phyloP scores from a whole-genome alignment of 2,888 invertebrate genomes.

The Standfussiana lucernea region DNA sequence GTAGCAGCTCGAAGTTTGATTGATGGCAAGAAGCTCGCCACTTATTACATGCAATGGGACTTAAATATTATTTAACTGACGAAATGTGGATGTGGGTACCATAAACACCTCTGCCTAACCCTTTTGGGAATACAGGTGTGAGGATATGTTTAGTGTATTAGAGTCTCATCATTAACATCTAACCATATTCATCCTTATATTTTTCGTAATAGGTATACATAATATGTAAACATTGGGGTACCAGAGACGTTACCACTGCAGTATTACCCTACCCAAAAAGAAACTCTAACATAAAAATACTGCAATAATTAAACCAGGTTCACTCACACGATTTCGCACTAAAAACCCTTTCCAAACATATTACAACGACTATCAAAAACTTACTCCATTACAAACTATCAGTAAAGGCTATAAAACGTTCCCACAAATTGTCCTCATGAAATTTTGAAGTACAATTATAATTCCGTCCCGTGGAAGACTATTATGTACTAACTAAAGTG shows the following conservation, averaged over 20 bases:
- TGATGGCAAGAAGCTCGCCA: not conserved
- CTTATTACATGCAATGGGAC: not conserved
- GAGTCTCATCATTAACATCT: not conserved
- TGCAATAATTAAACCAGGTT: conserved; percentile 7
- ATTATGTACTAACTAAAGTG: conserved; percentile 80
- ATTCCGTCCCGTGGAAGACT: conserved; percentile 75
- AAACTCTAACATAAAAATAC: not conserved
- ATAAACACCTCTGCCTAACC: not conserved
- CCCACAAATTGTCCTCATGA: conserved; percentile 60
- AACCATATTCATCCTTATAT: not conserved
- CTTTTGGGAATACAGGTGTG: not conserved
- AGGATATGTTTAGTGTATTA: not conserved
- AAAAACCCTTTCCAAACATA: conserved; percentile 53
- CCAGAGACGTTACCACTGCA: not conserved
- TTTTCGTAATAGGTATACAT: not conserved
- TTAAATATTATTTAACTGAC: not conserved
- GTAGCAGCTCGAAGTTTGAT: not conserved
- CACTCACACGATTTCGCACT: conserved; percentile 14
- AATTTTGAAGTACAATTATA: conserved; percentile 74
- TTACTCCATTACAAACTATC: conserved; percentile 51
- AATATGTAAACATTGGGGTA: not conserved
- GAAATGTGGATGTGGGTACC: not conserved
- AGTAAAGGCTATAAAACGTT: conserved; percentile 50
- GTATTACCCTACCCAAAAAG: conserved; percentile 7
- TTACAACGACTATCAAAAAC: conserved; percentile 68